A percentile compares a stretch with the other conserved stretches of the same genome.
Evolutionary conservation across 1,140 invertebrate species (phyloP).

Genomic region (Amphibalanus amphitrite): DNA sequence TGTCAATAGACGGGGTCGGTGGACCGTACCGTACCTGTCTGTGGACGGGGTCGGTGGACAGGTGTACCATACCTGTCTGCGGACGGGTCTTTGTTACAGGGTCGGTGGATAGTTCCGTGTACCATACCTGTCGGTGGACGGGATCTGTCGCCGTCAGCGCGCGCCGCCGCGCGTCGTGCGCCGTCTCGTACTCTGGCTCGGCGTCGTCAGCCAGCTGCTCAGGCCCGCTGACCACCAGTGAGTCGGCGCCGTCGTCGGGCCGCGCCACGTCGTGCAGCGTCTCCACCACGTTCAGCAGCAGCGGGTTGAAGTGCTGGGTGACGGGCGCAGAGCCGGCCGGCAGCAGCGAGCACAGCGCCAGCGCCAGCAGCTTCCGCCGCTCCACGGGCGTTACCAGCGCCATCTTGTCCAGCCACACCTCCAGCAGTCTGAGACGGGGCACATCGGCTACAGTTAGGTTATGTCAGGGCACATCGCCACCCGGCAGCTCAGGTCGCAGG

Average conservation of each 20-base stretch:
- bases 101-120: neutral
- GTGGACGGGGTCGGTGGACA: no score
- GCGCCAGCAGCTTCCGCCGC: slow-evolving; percentile 56
- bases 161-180: slow-evolving; percentile 30
- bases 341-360: slow-evolving; percentile 49
- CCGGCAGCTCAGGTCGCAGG: no score
- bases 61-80: slow-evolving; percentile 7
- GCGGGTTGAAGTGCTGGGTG: slow-evolving; percentile 49
- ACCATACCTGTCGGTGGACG: slow-evolving; percentile 33
- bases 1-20: no score
- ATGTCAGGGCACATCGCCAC: no score
- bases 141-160: slow-evolving; percentile 44
- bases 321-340: slow-evolving; percentile 30
- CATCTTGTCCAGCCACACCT: slow-evolving; percentile 62
- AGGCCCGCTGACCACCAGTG: slow-evolving; percentile 18
- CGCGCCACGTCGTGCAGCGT: slow-evolving; percentile 69
- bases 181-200: slow-evolving; percentile 14
- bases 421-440: slow-evolving; percentile 48
- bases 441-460: no score
- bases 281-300: slow-evolving; percentile 60
- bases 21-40: no score
- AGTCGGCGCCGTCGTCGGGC: slow-evolving; percentile 42
- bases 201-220: slow-evolving; percentile 13
- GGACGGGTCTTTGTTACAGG: no score
- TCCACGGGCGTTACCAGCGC: slow-evolving; percentile 54